phyloP scores from a whole-genome alignment of 1,140 invertebrate species.

The Bombus balteatus region DNA sequence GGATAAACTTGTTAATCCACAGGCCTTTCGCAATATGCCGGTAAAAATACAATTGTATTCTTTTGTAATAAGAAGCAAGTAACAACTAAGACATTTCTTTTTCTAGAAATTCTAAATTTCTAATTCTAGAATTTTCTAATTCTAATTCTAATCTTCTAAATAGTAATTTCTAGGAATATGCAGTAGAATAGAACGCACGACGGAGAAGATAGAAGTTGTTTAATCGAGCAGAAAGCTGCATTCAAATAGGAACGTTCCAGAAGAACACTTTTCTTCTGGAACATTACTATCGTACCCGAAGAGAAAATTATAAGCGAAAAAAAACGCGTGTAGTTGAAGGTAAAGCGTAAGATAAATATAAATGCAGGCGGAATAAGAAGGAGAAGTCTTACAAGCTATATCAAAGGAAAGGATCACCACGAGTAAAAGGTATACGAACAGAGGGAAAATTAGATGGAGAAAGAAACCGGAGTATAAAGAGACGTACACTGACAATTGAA shows the following conservation, averaged over 20 bases:
- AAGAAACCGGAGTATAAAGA: slow-evolving; percentile 9
- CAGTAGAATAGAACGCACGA: no score
- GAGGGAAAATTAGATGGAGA: slow-evolving; percentile 20
- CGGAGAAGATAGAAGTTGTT: not conserved
- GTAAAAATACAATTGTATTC: not conserved
- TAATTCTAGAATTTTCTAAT: no score
- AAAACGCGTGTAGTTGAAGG: not conserved
- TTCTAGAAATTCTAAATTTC: no score
- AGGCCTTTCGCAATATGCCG: not conserved
- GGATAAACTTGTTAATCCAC: not conserved
- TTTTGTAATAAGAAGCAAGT: not conserved
- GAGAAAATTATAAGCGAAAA: not conserved
- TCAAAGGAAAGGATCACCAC: not conserved
- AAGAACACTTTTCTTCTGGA: not conserved
- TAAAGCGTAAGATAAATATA: not conserved
- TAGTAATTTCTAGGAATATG: no score
- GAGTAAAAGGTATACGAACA: not conserved
- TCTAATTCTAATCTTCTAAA: no score
- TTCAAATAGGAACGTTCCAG: no score
- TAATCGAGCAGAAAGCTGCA: not conserved
- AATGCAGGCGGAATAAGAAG: not conserved
- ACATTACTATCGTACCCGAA: not conserved
- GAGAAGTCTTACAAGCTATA: not conserved
- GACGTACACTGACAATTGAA: slow-evolving; percentile 2
- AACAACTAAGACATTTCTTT: not conserved